Percentiles rank a stretch among this genome's conserved stretches.
Conservation (phyloP, 1,140 invertebrate genomes). For the Plodia interpunctella region DNA sequence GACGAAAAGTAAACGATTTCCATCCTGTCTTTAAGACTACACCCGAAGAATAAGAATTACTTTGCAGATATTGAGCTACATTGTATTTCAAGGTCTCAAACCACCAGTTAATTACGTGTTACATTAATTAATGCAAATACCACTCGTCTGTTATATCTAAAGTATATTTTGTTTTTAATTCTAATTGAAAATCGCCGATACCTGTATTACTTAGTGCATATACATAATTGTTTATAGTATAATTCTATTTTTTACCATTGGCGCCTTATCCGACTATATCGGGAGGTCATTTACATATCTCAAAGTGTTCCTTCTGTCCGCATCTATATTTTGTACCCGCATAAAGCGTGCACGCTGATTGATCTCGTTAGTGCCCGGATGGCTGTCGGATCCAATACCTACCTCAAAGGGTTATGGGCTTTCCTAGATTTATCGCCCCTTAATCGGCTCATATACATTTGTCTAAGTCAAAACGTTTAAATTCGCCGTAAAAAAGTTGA, state of each 20-base stretch:
- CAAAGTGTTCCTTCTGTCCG: background rate
- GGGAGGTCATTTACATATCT: background rate
- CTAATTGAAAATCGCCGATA: no score
- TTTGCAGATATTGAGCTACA: no score
- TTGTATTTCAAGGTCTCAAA: no score
- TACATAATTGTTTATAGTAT: background rate
- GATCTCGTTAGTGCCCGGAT: slow-evolving; percentile 31
- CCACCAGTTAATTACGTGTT: no score
- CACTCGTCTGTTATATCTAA: no score
- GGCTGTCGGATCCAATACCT: slow-evolving; percentile 29
- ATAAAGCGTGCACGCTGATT: slow-evolving; percentile 23
- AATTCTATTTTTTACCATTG: background rate
- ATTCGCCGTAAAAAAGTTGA: background rate
- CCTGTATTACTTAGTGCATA: no score
- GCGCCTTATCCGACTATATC: background rate
- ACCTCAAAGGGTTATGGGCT: slow-evolving; percentile 40
- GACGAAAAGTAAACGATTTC: no score
- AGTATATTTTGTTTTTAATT: no score
- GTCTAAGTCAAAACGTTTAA: background rate
- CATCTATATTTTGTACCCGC: background rate
- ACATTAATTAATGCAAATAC: no score
- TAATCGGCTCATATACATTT: background rate
- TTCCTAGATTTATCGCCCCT: slow-evolving; percentile 24
- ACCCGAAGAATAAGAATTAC: no score
- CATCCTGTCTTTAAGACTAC: no score